Percentiles rank a stretch among this genome's conserved stretches.
Evolutionary conservation across 2,888 invertebrate species (phyloP).

Genomic region (Keiferia lycopersicella): DNA sequence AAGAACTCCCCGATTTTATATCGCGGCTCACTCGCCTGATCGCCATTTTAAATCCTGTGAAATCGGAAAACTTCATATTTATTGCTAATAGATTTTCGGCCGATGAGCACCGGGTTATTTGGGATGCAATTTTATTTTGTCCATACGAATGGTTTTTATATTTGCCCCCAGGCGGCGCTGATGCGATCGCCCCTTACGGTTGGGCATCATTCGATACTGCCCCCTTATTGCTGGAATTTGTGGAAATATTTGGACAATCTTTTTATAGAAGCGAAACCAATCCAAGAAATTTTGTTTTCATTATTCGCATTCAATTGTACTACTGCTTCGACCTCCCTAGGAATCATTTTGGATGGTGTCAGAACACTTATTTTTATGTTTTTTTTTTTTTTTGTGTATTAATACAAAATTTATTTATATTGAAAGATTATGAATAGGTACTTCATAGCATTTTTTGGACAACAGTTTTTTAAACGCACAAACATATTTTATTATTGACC

Average conservation of each 20-base stretch:
- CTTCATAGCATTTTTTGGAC: too few relatives aligned
- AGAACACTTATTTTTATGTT: too few relatives aligned
- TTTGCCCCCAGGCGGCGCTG: slow-evolving; percentile 64
- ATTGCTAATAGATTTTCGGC: slow-evolving; percentile 80
- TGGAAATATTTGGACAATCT: slow-evolving; percentile 42
- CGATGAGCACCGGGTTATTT: slow-evolving; percentile 77
- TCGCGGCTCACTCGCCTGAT: slow-evolving; percentile 45
- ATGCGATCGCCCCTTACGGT: slow-evolving; percentile 58
- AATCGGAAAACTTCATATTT: slow-evolving; percentile 81
- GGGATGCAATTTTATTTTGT: slow-evolving; percentile 81
- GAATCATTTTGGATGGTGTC: too few relatives aligned
- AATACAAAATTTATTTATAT: too few relatives aligned
- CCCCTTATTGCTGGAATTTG: slow-evolving; percentile 50
- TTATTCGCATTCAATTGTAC: too few relatives aligned
- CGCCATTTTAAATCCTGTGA: slow-evolving; percentile 75
- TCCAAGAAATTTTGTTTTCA: not conserved
- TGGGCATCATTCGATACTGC: slow-evolving; percentile 61
- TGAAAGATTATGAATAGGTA: too few relatives aligned
- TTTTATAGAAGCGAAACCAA: not conserved
- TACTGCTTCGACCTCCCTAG: too few relatives aligned
- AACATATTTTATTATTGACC: too few relatives aligned
- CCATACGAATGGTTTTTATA: slow-evolving; percentile 81
- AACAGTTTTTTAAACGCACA: too few relatives aligned
- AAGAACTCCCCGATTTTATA: slow-evolving; percentile 66
- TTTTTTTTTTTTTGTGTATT: too few relatives aligned